These are phyloP conservation scores for Aplysia californica DNA, from an alignment of 1,140 invertebrate genomes.

Conservation along the genomic window DNA sequence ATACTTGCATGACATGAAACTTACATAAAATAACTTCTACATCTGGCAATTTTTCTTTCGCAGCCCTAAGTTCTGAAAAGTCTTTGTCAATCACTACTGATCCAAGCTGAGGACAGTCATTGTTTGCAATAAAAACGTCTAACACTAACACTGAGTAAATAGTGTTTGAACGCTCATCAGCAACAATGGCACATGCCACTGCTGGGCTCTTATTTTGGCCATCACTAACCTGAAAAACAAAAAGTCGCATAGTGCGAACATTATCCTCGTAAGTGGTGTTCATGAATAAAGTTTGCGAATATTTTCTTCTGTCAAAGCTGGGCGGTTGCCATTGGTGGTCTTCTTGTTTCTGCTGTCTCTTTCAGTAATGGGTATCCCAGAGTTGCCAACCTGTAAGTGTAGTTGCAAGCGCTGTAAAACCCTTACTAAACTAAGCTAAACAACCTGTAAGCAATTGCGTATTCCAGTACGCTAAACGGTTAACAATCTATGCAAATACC, in stretches of 20 bases:
- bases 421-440: too few species aligned
- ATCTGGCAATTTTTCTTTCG: neutral
- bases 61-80: neutral
- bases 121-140: neutral
- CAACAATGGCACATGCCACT: neutral
- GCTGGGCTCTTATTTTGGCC: neutral
- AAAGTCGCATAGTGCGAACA: neutral
- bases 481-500: too few species aligned
- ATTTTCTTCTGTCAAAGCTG: neutral
- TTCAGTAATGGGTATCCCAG: neutral
- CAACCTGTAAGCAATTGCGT: too few species aligned
- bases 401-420: too few species aligned
- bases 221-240: neutral
- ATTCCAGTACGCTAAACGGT: too few species aligned
- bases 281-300: neutral
- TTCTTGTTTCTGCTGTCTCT: neutral
- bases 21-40: neutral
- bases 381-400: too few species aligned
- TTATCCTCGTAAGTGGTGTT: neutral
- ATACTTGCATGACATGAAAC: neutral
- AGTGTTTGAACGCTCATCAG: neutral
- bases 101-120: neutral
- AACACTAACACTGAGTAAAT: neutral
- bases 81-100: neutral
- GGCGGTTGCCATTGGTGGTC: neutral